phyloP scores from a whole-genome alignment of 2,888 invertebrate genomes.

The Drosophila rellima region DNA sequence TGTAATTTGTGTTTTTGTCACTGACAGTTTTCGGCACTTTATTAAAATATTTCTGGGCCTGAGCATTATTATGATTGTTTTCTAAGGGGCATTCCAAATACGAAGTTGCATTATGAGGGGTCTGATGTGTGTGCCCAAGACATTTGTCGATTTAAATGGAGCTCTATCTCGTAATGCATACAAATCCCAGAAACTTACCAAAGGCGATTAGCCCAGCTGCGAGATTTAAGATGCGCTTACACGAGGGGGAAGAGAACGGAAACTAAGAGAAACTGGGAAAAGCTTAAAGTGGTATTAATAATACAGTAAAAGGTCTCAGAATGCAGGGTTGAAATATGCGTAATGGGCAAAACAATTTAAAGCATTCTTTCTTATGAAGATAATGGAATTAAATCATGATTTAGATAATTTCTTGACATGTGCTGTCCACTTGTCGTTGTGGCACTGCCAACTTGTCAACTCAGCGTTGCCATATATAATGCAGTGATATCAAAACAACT shows the following conservation, averaged over 20 bases:
- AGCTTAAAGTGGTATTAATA: neutral
- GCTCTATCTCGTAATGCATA: constrained; percentile 2
- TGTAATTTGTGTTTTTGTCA: constrained; percentile 71
- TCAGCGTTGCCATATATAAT: no score
- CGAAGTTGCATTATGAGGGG: constrained; percentile 3
- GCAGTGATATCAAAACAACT: no score
- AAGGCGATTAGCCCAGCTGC: constrained; percentile 1
- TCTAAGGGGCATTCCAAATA: neutral
- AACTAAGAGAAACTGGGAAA: neutral
- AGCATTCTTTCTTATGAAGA: no score
- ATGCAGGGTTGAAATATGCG: neutral
- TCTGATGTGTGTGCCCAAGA: constrained; percentile 16
- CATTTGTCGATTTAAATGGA: constrained; percentile 20
- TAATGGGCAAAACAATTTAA: no score
- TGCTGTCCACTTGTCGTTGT: no score
- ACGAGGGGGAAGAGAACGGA: neutral
- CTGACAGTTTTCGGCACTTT: constrained; percentile 78
- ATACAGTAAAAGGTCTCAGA: neutral
- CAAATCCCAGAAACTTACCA: constrained; percentile 7
- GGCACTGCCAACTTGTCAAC: no score
- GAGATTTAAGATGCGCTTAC: constrained; percentile 2
- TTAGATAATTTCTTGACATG: no score
- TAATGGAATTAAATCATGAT: no score
- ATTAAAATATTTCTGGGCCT: constrained; percentile 67
- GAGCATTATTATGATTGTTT: constrained; percentile 62